Evolutionary conservation across 2,113 vertebrate genomes (phyloP).

Genomic region (Corapipo altera): DNA sequence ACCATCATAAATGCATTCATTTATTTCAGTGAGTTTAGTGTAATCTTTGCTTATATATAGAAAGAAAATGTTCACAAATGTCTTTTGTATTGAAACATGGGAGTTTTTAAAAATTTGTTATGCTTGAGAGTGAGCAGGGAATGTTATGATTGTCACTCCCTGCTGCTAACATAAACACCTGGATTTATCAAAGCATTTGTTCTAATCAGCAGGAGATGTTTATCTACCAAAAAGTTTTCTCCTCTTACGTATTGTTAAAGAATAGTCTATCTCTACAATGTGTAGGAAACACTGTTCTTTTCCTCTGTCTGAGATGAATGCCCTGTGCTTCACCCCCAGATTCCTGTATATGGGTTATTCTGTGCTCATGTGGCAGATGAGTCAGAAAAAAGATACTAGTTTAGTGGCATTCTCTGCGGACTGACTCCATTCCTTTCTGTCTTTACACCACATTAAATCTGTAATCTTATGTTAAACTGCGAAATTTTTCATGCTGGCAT

Average conservation of each 20-base stretch:
- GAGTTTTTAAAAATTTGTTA: background rate
- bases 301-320: background rate
- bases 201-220: slow-evolving; percentile 13
- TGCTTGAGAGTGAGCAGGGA: background rate
- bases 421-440: background rate
- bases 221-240: background rate
- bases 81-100: background rate
- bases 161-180: slow-evolving; percentile 26
- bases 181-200: slow-evolving; percentile 5
- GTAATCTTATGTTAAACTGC: background rate
- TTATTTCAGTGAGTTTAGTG: background rate
- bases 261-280: background rate
- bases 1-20: background rate
- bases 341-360: background rate
- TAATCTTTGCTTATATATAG: background rate
- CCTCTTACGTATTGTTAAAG: background rate
- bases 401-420: background rate
- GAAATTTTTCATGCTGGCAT: background rate
- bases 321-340: background rate
- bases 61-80: background rate
- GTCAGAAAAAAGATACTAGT: background rate
- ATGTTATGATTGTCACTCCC: background rate
- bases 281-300: background rate
- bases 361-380: background rate
- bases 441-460: background rate